These are phyloP conservation scores for Pediacus dermestoides DNA, from an alignment of 2,888 invertebrate species.

Conservation along the genomic window DNA sequence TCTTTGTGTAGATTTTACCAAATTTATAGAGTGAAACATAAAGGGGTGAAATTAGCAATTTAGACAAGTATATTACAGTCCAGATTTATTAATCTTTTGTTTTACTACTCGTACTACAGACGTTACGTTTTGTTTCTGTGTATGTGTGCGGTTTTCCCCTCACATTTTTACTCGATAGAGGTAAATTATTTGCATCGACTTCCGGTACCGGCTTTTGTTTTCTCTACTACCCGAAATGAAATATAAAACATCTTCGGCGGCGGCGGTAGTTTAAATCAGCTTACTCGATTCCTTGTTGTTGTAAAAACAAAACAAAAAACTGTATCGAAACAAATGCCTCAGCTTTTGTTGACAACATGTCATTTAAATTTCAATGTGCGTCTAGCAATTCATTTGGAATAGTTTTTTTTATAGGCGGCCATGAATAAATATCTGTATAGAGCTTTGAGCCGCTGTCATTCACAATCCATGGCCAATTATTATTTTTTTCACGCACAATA, in stretches of 20 bases:
- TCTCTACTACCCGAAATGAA: constrained; percentile 15
- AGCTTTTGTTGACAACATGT: background rate
- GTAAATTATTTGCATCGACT: constrained; percentile 29
- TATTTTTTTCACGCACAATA: constrained; percentile 6
- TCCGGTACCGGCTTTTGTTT: constrained; percentile 26
- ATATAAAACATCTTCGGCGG: constrained; percentile 23
- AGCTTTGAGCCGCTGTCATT: no score
- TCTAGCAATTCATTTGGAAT: constrained; percentile 7
- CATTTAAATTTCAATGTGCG: constrained; percentile 1
- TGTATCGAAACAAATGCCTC: background rate
- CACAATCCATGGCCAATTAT: constrained; percentile 7
- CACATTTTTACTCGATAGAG: constrained; percentile 25
- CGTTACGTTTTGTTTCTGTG: constrained; percentile 15
- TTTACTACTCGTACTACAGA: constrained; percentile 25
- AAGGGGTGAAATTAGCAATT: constrained; percentile 31
- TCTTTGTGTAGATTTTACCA: constrained; percentile 13
- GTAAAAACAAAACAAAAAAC: constrained; percentile 4
- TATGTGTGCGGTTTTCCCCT: constrained; percentile 5
- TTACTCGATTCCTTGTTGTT: no score
- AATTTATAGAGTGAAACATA: constrained; percentile 29
- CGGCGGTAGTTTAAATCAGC: no score
- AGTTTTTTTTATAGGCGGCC: no score
- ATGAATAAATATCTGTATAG: constrained; percentile 6
- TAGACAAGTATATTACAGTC: constrained; percentile 29
- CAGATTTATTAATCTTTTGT: constrained; percentile 31